Evolutionary conservation across 2,113 vertebrate genomes (phyloP).

Genomic region (Sorex araneus): DNA sequence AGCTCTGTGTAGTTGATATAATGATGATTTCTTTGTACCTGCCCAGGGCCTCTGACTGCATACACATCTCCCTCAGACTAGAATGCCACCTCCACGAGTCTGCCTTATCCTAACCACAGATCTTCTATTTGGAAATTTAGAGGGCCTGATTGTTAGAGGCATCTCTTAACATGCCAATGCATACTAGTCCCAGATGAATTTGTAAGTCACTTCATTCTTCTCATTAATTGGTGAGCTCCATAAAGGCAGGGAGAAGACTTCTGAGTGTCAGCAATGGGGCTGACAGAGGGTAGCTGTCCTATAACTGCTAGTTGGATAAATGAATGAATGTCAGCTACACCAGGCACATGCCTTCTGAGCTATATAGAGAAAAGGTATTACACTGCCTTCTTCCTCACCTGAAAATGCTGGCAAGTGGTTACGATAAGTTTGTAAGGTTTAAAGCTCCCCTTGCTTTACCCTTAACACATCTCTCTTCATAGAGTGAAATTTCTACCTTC

Average conservation of each 20-base stretch:
- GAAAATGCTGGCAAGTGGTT: background rate
- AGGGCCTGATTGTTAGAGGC: background rate
- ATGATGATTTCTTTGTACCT: slow-evolving; percentile 22
- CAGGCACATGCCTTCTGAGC: background rate
- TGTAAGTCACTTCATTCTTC: background rate
- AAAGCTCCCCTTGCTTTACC: background rate
- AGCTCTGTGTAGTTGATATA: background rate
- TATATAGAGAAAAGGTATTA: background rate
- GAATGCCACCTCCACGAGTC: background rate
- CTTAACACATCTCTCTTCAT: background rate
- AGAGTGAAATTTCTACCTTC: background rate
- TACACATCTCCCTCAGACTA: background rate
- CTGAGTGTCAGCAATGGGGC: too few relatives aligned
- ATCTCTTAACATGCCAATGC: background rate
- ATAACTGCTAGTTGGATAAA: background rate
- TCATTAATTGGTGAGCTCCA: background rate
- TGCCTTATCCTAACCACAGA: background rate
- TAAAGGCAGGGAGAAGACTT: background rate
- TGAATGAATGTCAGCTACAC: background rate
- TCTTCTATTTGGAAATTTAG: background rate
- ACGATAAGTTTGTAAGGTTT: background rate
- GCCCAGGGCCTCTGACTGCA: background rate
- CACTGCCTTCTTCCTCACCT: background rate
- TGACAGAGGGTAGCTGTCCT: background rate
- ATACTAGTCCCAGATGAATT: background rate